Conservation (phyloP, 2,113 vertebrate species). For the Argyrosomus japonicus region DNA sequence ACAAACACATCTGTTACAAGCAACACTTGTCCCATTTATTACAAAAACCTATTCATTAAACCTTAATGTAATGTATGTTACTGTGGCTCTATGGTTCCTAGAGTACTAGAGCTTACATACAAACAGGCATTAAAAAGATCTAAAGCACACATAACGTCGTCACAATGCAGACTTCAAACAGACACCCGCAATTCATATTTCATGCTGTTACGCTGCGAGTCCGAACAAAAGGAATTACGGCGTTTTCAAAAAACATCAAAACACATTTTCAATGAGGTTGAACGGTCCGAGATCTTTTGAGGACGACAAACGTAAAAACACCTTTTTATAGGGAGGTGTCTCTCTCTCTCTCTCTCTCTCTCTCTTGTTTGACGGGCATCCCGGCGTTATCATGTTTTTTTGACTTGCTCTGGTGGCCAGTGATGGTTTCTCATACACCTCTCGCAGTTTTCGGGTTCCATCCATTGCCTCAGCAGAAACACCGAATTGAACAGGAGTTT, state of each 20-base stretch:
- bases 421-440: conserved; percentile 41
- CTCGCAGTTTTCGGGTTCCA: conserved; percentile 27
- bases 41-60: background rate
- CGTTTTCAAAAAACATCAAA: conserved; percentile 23
- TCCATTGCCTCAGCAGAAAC: conserved; percentile 40
- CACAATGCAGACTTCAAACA: conserved; percentile 41
- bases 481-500: conserved; percentile 13
- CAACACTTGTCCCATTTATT: background rate
- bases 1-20: conserved; percentile 18
- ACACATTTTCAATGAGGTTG: conserved; percentile 23
- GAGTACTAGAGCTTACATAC: background rate
- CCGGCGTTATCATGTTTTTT: conserved; percentile 8
- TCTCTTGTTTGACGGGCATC: conserved; percentile 2
- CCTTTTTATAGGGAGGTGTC: background rate
- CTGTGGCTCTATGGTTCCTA: background rate
- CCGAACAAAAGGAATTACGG: conserved; percentile 19
- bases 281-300: conserved; percentile 4
- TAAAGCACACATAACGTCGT: background rate
- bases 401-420: conserved; percentile 7
- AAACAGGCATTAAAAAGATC: conserved; percentile 3
- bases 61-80: background rate
- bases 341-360: conserved; percentile 2
- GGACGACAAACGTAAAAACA: conserved; percentile 16
- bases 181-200: conserved; percentile 26
- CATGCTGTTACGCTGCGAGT: conserved; percentile 7